These are phyloP conservation scores for Drepana arcuata DNA, from an alignment of 1,140 invertebrate genomes.

Conservation along the genomic window DNA sequence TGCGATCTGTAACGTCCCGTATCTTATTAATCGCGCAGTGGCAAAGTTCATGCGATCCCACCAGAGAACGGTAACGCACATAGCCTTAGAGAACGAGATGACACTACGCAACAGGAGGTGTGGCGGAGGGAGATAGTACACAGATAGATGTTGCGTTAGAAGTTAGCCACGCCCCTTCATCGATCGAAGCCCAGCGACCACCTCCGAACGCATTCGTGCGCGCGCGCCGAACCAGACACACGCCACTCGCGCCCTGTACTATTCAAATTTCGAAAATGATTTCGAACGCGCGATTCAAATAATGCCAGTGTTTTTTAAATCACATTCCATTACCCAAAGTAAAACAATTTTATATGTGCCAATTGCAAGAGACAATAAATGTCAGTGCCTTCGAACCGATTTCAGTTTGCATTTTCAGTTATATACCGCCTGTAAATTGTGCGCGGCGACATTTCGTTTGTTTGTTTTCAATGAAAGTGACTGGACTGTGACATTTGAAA, in stretches of 20 bases:
- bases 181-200: slow-evolving; percentile 42
- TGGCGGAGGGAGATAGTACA: slow-evolving; percentile 32
- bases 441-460: slow-evolving; percentile 16
- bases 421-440: slow-evolving; percentile 29
- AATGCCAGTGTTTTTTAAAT: slow-evolving; percentile 13
- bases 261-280: slow-evolving; percentile 30
- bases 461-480: slow-evolving; percentile 47
- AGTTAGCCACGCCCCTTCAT: slow-evolving; percentile 43
- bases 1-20: slow-evolving; percentile 46
- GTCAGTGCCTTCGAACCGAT: slow-evolving; percentile 22
- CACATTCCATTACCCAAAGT: no score
- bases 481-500: slow-evolving; percentile 54
- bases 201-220: slow-evolving; percentile 62
- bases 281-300: slow-evolving; percentile 29
- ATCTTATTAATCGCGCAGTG: slow-evolving; percentile 60
- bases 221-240: slow-evolving; percentile 48
- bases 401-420: slow-evolving; percentile 50
- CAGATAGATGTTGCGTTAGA: slow-evolving; percentile 61
- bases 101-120: not conserved
- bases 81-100: slow-evolving; percentile 37
- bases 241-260: slow-evolving; percentile 26
- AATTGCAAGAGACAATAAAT: slow-evolving; percentile 22
- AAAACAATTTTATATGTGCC: no score
- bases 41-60: slow-evolving; percentile 59
- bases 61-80: slow-evolving; percentile 49